Base-by-base conservation (phyloP, 2,113 vertebrate genomes). In the Muntiacus muntjak region DNA sequence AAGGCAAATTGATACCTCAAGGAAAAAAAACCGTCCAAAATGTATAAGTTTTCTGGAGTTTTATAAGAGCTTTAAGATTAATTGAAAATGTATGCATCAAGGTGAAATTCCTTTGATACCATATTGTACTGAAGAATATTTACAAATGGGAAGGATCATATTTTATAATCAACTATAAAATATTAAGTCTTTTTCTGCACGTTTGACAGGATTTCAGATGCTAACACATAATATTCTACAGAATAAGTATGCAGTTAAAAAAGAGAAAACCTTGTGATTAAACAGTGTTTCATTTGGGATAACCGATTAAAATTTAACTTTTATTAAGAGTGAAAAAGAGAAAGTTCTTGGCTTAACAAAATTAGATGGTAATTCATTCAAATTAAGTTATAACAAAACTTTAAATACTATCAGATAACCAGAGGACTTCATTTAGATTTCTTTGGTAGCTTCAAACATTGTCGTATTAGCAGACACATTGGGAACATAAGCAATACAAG, bases 121-220 rank as follows among this genome's bases (percentile, higher is more conserved):
- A 76, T 54, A 85, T 36, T 86, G 6, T 23, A n/a, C 14, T 87
- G 9, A 84, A 76, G 4, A 67, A 55, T 15, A 25, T 92, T 90
- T 95, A 23, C 58, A 97, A 95, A 4, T 1, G 3, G 7, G 7
- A 36, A 52, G 25, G 15, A 5, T 36, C 10, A 19, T 89, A 30
- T 89, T 95, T 96, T 67, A 84, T 4, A 64, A 78, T 89, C 30
- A 92, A 17, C 30, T 81, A 87, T 7, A 95, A 94, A 97, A 55
- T n/a, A 3, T 85, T 13, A 81, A 85, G 4, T 33, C 0, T 67
- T 64, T 89, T 89, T 87, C n/a, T 92, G 23, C 1, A 26, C 25
- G 45, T 76, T 76, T 89, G 7, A 33, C 81, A 26, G n/a, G 4
- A 67, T 90, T 36, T 89, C 5, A 10, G 55, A 60, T 5, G 85